Conservation (phyloP, 2,113 vertebrate species). For the Regulus satrapa region DNA sequence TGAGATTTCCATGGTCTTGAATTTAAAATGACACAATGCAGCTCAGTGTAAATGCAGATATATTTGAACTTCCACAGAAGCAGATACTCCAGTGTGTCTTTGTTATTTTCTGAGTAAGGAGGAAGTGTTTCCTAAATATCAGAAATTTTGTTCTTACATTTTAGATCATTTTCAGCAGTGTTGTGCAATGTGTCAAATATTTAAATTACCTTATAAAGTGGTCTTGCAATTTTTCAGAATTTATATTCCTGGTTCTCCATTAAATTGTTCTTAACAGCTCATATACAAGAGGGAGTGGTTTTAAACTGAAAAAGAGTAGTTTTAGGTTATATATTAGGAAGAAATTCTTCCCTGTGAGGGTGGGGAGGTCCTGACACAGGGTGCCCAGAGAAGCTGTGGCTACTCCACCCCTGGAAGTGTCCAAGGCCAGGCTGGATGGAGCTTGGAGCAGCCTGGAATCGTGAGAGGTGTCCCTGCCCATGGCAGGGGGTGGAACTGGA, state of each 20-base stretch:
- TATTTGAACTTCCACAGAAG: not conserved
- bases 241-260: not conserved
- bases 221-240: not conserved
- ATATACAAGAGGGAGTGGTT: not conserved
- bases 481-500: not conserved
- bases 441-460: rapidly evolving
- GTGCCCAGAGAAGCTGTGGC: not conserved
- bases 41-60: not conserved
- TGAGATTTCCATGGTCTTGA: not conserved
- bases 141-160: not conserved
- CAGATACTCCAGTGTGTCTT: not conserved
- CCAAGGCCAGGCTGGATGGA: rapidly evolving
- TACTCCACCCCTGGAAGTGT: not conserved
- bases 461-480: not conserved
- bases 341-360: not conserved
- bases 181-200: not conserved
- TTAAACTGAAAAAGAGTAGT: not conserved
- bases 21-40: not conserved
- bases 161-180: not conserved
- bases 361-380: not conserved
- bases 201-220: not conserved
- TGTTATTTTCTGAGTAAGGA: not conserved
- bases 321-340: not conserved
- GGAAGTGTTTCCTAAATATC: not conserved
- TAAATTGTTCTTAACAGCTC: not conserved